A percentile compares a stretch with the other conserved stretches of the same genome.
These are phyloP conservation scores for Drosophila littoralis DNA, from an alignment of 1,140 invertebrate species.

Conservation along the genomic window DNA sequence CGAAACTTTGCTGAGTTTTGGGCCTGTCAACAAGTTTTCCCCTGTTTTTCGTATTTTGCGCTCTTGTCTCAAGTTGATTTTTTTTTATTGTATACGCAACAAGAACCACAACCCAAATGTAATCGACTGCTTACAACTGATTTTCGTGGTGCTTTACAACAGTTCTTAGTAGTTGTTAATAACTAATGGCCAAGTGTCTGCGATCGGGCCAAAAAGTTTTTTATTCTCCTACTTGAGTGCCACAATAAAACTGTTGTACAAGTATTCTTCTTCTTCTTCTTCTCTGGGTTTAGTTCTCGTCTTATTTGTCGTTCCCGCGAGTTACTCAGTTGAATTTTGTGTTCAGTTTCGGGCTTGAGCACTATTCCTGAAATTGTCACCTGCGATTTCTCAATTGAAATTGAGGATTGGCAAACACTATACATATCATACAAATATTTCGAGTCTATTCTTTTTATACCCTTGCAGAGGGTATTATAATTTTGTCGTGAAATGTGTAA, in stretches of 20 bases:
- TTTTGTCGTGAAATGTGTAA: too few species aligned
- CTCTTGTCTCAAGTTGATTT: slow-evolving; percentile 34
- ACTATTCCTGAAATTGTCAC: slow-evolving; percentile 8
- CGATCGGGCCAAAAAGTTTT: slow-evolving; percentile 9
- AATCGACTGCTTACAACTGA: slow-evolving; percentile 19
- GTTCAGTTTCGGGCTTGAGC: background rate
- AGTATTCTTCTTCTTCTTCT: slow-evolving; percentile 33
- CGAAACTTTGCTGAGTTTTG: slow-evolving; percentile 20
- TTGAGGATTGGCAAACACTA: too few species aligned
- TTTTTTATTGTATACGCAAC: slow-evolving; percentile 11
- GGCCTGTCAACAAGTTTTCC: slow-evolving; percentile 21
- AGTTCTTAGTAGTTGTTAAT: slow-evolving; percentile 37
- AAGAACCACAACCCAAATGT: slow-evolving; percentile 8
- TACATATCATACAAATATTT: too few species aligned
- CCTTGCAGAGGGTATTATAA: too few species aligned
- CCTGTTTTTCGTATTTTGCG: slow-evolving; percentile 2
- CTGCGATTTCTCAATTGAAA: too few species aligned
- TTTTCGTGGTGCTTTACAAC: slow-evolving; percentile 17
- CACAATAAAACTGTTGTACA: slow-evolving; percentile 38
- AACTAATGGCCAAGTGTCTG: slow-evolving; percentile 32
- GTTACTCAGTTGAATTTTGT: slow-evolving; percentile 5
- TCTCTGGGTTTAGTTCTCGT: slow-evolving; percentile 1
- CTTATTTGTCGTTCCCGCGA: slow-evolving; percentile 4
- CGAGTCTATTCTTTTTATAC: too few species aligned
- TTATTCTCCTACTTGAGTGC: slow-evolving; percentile 32